Evolutionary conservation across 2,113 vertebrate species (phyloP).

Genomic region (Grammatotria lemairii): DNA sequence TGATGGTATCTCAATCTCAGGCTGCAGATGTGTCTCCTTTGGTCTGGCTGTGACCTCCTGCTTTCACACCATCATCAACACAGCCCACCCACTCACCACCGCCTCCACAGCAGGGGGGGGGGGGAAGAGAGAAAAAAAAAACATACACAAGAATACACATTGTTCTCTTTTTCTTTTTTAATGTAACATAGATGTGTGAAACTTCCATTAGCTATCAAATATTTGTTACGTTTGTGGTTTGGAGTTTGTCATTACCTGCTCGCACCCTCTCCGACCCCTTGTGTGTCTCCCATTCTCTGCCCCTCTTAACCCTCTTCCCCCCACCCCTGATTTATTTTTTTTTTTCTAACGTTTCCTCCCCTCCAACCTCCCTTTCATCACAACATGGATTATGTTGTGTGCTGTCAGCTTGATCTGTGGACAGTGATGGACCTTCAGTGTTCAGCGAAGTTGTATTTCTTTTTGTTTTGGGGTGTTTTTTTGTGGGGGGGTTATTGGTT

Average conservation of each 20-base stretch:
- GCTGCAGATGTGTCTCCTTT: constrained; percentile 77
- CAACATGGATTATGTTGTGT: not conserved
- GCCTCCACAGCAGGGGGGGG: not conserved
- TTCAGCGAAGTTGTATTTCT: not conserved
- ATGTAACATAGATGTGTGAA: constrained; percentile 58
- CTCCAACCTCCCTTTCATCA: not conserved
- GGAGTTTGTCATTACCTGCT: constrained; percentile 42
- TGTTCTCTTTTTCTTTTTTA: constrained; percentile 1
- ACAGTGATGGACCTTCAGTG: not conserved
- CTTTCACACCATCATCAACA: constrained; percentile 61
- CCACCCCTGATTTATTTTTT: not conserved
- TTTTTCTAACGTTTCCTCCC: not conserved
- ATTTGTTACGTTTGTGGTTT: constrained; percentile 56
- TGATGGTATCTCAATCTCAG: constrained; percentile 76
- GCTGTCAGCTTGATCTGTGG: not conserved
- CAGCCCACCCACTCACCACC: constrained; percentile 55
- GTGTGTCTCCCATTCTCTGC: constrained; percentile 28
- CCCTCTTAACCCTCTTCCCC: not conserved
- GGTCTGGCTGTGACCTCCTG: constrained; percentile 74
- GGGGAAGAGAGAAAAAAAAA: not conserved
- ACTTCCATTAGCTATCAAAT: constrained; percentile 31
- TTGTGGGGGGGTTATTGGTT: not conserved
- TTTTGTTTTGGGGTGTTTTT: not conserved
- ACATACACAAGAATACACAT: not conserved
- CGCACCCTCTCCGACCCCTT: not conserved